phyloP scores from a whole-genome alignment of 2,113 vertebrate genomes.

The Pyrgilauda ruficollis region DNA sequence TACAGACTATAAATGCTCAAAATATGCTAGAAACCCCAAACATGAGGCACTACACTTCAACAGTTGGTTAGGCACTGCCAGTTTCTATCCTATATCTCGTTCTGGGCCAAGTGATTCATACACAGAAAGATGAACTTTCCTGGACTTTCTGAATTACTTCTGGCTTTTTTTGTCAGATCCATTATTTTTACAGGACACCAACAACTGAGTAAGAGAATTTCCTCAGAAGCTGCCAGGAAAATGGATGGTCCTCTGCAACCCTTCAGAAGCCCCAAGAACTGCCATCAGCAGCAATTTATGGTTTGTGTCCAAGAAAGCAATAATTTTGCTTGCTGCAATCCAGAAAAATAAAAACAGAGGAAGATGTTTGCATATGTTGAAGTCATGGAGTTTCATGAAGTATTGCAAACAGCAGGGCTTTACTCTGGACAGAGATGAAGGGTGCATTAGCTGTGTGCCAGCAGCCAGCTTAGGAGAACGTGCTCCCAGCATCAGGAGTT shows the following conservation, averaged over 20 bases:
- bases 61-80: neutral
- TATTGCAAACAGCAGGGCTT: neutral
- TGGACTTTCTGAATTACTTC: neutral
- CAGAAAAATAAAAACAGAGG: neutral
- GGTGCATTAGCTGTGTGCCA: neutral
- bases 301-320: neutral
- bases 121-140: neutral
- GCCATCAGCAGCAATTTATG: neutral
- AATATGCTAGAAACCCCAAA: neutral
- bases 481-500: neutral
- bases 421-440: neutral
- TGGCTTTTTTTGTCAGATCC: neutral
- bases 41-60: neutral
- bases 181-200: neutral
- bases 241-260: neutral
- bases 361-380: neutral
- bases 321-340: accelerated
- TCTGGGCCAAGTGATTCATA: neutral
- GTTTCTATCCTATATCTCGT: neutral
- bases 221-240: neutral
- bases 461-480: neutral
- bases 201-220: neutral
- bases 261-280: neutral
- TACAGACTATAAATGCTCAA: neutral
- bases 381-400: neutral